Evolutionary conservation across 2,888 invertebrate genomes (phyloP).

Genomic region (Trachelus iudaicus): DNA sequence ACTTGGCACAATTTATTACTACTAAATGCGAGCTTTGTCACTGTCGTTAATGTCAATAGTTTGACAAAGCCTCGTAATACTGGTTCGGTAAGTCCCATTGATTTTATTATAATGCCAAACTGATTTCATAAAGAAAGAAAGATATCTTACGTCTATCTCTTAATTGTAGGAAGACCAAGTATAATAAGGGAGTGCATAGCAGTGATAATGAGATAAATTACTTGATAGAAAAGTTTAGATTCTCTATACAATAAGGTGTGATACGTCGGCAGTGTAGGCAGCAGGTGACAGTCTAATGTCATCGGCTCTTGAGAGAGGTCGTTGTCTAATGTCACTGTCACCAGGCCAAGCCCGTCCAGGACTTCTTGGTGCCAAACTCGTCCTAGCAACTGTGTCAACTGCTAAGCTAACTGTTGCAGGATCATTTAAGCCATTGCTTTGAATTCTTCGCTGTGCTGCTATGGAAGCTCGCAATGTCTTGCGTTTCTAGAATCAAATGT

Average conservation of each 20-base stretch:
- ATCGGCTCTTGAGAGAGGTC: slow-evolving; percentile 69
- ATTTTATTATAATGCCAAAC: background rate
- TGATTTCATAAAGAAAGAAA: background rate
- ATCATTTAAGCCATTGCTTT: slow-evolving; percentile 84
- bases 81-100: slow-evolving; percentile 17
- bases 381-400: slow-evolving; percentile 71
- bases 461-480: slow-evolving; percentile 86
- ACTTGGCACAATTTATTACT: slow-evolving; percentile 4
- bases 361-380: slow-evolving; percentile 65
- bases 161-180: background rate
- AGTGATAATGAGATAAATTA: background rate
- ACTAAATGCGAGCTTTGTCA: background rate
- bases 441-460: slow-evolving; percentile 80
- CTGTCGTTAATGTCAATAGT: background rate
- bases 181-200: background rate
- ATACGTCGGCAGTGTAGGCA: slow-evolving; percentile 83
- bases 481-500: slow-evolving; percentile 78
- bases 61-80: slow-evolving; percentile 13
- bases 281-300: slow-evolving; percentile 70
- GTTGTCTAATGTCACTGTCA: slow-evolving; percentile 72
- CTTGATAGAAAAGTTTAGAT: slow-evolving; percentile 8
- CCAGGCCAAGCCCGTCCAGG: slow-evolving; percentile 78
- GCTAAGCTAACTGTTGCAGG: slow-evolving; percentile 84
- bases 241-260: slow-evolving; percentile 79
- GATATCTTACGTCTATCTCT: background rate